Evolutionary conservation across 2,113 vertebrate species (phyloP).

Genomic region (Anser brachyrhynchus): DNA sequence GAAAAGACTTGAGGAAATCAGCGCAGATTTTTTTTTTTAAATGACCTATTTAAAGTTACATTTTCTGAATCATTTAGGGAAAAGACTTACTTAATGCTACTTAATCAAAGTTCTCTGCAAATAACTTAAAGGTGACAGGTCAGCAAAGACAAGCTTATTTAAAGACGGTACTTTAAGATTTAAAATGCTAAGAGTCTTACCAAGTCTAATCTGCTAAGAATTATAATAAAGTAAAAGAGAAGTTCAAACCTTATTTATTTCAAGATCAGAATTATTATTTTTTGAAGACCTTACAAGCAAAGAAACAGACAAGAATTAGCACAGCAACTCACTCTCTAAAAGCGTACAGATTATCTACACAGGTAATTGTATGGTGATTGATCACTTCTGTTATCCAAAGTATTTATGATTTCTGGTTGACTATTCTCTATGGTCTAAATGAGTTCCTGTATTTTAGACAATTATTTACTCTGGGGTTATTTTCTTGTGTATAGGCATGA

Average conservation of each 20-base stretch:
- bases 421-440: background rate
- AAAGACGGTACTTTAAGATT: conserved; percentile 67
- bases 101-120: conserved; percentile 70
- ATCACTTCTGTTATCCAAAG: background rate
- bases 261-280: conserved; percentile 60
- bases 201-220: conserved; percentile 69
- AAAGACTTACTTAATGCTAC: conserved; percentile 66
- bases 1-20: background rate
- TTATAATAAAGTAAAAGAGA: conserved; percentile 72
- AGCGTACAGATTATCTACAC: background rate
- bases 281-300: conserved; percentile 18
- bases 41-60: conserved; percentile 69
- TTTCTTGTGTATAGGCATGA: background rate
- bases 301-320: conserved; percentile 40
- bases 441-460: background rate
- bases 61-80: conserved; percentile 58
- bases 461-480: background rate
- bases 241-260: conserved; percentile 71
- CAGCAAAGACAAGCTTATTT: conserved; percentile 76
- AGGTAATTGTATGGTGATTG: background rate
- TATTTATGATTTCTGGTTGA: background rate
- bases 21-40: background rate
- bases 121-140: conserved; percentile 75
- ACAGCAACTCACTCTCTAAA: background rate
- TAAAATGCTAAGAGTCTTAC: conserved; percentile 73